Base-by-base conservation (phyloP, 2,888 invertebrate species). In the Ophonus ardosiacus region DNA sequence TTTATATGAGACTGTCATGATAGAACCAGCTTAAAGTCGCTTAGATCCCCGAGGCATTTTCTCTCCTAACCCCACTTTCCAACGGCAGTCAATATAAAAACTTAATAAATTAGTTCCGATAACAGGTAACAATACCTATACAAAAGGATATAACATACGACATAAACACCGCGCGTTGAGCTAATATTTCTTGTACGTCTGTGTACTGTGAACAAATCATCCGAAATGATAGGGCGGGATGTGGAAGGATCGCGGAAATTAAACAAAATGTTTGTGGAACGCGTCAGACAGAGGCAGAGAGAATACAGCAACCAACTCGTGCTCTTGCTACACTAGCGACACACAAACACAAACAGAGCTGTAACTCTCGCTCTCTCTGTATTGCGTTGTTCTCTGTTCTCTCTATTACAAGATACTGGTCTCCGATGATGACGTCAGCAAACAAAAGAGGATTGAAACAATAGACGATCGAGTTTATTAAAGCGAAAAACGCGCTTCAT, bases 161-260 rank as follows among this genome's bases (percentile, higher is more conserved):
- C 18, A 61, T 18, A 61, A 61, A 61, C 8, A 61, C 4, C 8
- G 15, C 17, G 59, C 18, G 18, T 18, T 61, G 59, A 63, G 21
- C 63, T 38, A 38, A 68, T 38, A 68, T 68, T 68, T 38, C 38
- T n/a, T 68, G 8, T 63, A 13, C 31, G 21, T 63, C 8, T 63
- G 21, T 24, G 68, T 68, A 13, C 15, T n/a, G 5, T 15, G 68
- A 68, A 38, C 68, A 68, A 63, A 68, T 68, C 68, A 68, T 68
- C 38, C 15, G 38, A 68, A 68, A 68, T 68, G 68, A 68, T 68
- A 68, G 31, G 15, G 38, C 15, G 68, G 15, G 15, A 68, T 31
- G 68, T 24, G 68, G 68, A 68, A 68, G 68, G 68, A n/a, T 68
- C 38, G 68, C 68, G 68, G 68, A 68, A 68, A 68, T 68, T 68